phyloP scores from a whole-genome alignment of 2,797 vertebrate genomes.

The Holocentrus rufus region DNA sequence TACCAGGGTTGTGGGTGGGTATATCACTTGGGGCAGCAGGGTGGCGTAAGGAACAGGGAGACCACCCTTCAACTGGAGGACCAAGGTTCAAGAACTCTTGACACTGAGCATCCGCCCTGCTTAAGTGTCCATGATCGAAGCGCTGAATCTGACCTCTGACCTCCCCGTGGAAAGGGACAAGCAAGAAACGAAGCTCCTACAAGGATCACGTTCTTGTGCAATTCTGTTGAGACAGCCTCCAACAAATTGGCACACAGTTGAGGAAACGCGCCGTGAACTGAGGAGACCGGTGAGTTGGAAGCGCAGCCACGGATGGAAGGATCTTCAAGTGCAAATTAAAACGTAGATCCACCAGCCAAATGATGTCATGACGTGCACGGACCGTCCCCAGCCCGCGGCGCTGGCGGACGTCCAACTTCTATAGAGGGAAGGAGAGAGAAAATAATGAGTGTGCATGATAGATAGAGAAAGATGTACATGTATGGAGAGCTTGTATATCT shows the following conservation, averaged over 20 bases:
- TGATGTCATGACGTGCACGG: conserved; percentile 59
- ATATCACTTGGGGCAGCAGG: background rate
- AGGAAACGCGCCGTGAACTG: conserved; percentile 22
- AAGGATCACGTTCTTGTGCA: conserved; percentile 1
- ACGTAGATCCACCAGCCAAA: conserved; percentile 41
- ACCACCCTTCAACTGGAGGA: no score
- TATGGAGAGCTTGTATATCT: conserved; percentile 26
- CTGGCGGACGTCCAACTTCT: conserved; percentile 47
- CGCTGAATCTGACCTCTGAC: conserved; percentile 28
- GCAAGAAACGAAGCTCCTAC: no score
- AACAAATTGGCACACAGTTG: no score
- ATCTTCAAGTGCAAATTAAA: conserved; percentile 47
- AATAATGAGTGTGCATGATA: conserved; percentile 14
- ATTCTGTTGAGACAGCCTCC: background rate
- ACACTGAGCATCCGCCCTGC: background rate
- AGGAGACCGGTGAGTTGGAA: conserved; percentile 22
- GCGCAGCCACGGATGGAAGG: conserved; percentile 45
- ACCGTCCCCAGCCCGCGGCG: conserved; percentile 40
- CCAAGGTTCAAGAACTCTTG: no score
- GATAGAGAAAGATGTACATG: conserved; percentile 22
- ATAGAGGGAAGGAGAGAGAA: background rate
- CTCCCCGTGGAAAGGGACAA: conserved; percentile 7
- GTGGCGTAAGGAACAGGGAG: no score
- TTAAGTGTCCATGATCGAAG: background rate
- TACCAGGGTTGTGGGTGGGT: background rate